phyloP scores from a whole-genome alignment of 2,888 invertebrate species.

The Diadegma fenestrale region DNA sequence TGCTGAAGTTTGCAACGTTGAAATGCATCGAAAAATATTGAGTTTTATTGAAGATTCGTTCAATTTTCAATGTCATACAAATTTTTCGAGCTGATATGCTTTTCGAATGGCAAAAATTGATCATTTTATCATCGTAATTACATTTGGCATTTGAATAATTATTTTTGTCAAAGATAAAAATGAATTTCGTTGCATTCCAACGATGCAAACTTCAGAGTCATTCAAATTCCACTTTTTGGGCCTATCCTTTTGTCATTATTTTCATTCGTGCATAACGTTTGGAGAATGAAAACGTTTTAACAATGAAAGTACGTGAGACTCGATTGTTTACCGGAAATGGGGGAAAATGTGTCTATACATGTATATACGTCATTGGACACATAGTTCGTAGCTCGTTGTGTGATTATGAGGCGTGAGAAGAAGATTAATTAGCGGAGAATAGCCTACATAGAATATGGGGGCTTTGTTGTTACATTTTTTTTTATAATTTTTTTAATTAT shows the following conservation, averaged over 20 bases:
- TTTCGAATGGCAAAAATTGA: no score
- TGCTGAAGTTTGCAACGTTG: no score
- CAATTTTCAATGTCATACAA: no score
- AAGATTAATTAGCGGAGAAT: conserved; percentile 73
- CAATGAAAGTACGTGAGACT: conserved; percentile 23
- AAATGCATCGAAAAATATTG: no score
- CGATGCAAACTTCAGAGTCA: no score
- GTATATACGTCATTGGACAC: conserved; percentile 6
- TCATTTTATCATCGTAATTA: no score
- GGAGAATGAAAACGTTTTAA: background rate
- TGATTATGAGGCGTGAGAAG: conserved; percentile 68
- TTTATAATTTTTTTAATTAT: conserved; percentile 21
- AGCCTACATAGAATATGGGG: conserved; percentile 43
- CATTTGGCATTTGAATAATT: no score
- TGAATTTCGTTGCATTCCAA: no score
- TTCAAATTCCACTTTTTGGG: background rate
- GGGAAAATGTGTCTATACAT: conserved; percentile 50
- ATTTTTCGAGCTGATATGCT: no score
- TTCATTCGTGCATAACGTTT: background rate
- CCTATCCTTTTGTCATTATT: background rate
- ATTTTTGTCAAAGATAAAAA: no score
- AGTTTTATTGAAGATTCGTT: no score
- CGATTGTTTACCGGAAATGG: conserved; percentile 60
- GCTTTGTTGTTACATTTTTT: conserved; percentile 21
- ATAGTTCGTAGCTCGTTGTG: conserved; percentile 27